Evolutionary conservation across 2,888 invertebrate genomes (phyloP).

Genomic region (Arrhopalites spinosus): DNA sequence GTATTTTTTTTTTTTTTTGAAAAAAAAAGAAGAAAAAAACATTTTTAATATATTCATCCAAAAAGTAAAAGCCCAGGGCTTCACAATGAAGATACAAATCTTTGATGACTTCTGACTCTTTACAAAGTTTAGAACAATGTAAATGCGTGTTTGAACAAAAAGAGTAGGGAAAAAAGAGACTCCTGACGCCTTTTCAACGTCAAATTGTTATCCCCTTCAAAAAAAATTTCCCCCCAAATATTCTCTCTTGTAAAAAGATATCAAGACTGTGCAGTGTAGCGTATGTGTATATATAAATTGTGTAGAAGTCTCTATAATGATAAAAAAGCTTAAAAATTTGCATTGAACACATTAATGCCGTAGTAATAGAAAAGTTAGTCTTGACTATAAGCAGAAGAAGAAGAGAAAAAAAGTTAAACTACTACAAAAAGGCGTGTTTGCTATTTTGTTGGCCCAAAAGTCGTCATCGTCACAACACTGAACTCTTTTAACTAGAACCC

Average conservation of each 20-base stretch:
- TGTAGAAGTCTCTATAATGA: neutral
- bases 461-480: constrained; percentile 10
- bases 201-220: neutral
- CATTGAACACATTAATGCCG: constrained; percentile 20
- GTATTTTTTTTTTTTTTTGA: neutral
- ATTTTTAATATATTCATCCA: neutral
- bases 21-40: neutral
- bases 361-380: constrained; percentile 2
- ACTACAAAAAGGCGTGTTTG: constrained; percentile 32
- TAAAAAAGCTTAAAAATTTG: constrained; percentile 23
- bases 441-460: constrained; percentile 34
- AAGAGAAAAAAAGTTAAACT: constrained; percentile 5
- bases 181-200: constrained; percentile 34
- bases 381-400: constrained; percentile 5
- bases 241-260: no score
- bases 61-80: neutral
- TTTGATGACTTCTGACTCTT: constrained; percentile 31
- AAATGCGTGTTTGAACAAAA: constrained; percentile 27
- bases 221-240: neutral
- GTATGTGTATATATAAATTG: neutral
- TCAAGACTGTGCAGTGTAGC: no score
- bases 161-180: neutral
- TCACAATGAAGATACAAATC: constrained; percentile 31
- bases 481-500: neutral
- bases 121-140: constrained; percentile 23